Evolutionary conservation across 2,888 invertebrate genomes (phyloP).

Genomic region (Andrena bucephala): DNA sequence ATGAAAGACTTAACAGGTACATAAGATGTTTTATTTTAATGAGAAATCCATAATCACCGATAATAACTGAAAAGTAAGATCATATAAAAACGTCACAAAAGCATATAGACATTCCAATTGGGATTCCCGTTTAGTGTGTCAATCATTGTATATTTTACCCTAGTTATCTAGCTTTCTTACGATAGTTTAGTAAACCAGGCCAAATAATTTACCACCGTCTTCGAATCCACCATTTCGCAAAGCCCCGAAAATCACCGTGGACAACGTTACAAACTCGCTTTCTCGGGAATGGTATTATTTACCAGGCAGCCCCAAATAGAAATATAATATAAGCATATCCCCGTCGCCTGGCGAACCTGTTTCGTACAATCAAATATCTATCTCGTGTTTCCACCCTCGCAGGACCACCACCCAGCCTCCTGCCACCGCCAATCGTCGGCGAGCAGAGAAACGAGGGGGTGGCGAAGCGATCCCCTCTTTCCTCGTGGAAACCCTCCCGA

Average conservation of each 20-base stretch:
- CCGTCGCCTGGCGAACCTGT: constrained; percentile 20
- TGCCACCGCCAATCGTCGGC: constrained; percentile 69
- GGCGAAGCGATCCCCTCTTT: constrained; percentile 61
- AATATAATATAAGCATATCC: constrained; percentile 23
- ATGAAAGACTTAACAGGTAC: too few species aligned
- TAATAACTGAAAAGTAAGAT: too few species aligned
- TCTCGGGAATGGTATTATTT: constrained; percentile 25
- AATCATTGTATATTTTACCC: too few species aligned
- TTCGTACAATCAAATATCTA: constrained; percentile 55
- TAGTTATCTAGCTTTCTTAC: too few species aligned
- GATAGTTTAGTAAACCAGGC: too few species aligned
- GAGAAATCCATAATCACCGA: too few species aligned
- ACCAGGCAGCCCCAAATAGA: constrained; percentile 8
- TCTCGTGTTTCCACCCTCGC: constrained; percentile 54
- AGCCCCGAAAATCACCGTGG: not conserved
- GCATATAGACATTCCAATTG: too few species aligned
- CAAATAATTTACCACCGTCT: not conserved
- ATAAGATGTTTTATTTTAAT: too few species aligned
- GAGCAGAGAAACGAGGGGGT: constrained; percentile 69
- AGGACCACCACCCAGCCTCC: constrained; percentile 57
- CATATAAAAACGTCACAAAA: too few species aligned
- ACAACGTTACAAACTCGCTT: not conserved
- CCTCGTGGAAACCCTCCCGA: constrained; percentile 60
- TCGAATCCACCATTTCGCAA: not conserved
- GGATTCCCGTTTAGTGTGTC: too few species aligned